Conservation (phyloP, 2,888 invertebrate species). For the Cantharis flavilabris region DNA sequence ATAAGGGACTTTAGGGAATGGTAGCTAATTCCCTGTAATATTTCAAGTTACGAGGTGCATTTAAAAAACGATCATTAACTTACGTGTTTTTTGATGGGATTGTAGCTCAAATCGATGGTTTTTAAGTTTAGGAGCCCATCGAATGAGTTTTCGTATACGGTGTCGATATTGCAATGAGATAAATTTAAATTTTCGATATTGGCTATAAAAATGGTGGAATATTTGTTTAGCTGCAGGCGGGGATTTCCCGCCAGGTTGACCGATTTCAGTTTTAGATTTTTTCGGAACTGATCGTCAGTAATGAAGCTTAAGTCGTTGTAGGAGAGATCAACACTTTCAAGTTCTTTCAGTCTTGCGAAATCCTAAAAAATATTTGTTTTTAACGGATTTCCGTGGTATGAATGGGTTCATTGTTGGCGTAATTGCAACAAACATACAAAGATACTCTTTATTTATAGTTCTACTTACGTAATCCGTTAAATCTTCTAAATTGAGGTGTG, state of each 20-base stretch:
- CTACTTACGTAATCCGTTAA: conserved; percentile 19
- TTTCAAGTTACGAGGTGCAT: not conserved
- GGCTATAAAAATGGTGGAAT: conserved; percentile 49
- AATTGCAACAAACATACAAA: not conserved
- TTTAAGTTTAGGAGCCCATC: conserved; percentile 48
- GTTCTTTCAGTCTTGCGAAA: conserved; percentile 44
- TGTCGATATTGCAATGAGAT: conserved; percentile 50
- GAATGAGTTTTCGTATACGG: conserved; percentile 51
- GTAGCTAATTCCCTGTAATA: not conserved
- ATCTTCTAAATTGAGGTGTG: conserved; percentile 9
- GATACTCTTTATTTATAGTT: not conserved
- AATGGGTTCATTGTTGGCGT: not conserved
- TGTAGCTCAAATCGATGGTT: conserved; percentile 48
- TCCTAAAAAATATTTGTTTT: conserved; percentile 40
- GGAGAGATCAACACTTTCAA: conserved; percentile 50
- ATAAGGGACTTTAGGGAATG: not conserved
- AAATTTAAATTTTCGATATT: conserved; percentile 48
- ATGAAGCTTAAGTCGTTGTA: conserved; percentile 55
- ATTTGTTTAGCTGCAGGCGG: conserved; percentile 43
- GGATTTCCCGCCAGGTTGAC: conserved; percentile 58
- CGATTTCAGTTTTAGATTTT: conserved; percentile 53
- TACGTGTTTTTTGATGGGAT: conserved; percentile 45
- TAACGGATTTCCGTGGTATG: not conserved
- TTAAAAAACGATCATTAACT: not conserved
- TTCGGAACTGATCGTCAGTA: conserved; percentile 55